A percentile compares a stretch with the other conserved stretches of the same genome.
Evolutionary conservation across 1,140 invertebrate species (phyloP).

Genomic region (Calephelis virginiensis): DNA sequence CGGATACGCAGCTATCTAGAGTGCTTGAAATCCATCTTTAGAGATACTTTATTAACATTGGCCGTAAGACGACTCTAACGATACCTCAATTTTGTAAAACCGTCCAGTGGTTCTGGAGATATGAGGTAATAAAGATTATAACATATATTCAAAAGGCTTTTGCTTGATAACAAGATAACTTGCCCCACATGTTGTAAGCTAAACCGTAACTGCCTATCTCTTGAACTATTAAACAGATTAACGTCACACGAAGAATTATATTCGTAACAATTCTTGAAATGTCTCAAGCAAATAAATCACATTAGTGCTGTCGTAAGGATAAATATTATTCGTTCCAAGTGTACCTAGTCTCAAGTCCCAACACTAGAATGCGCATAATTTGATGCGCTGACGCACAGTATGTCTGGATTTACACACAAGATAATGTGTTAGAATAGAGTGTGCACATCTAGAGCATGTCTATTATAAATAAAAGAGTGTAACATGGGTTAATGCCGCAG

Average conservation of each 20-base stretch:
- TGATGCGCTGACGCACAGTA: slow-evolving; percentile 9
- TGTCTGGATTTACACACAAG: background rate
- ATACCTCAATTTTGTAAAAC: too few species aligned
- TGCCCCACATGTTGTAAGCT: background rate
- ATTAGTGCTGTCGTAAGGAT: slow-evolving; percentile 29
- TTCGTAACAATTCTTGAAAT: slow-evolving; percentile 18
- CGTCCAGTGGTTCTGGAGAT: too few species aligned
- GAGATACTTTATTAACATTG: too few species aligned
- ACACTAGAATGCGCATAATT: slow-evolving; percentile 9
- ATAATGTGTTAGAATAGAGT: background rate
- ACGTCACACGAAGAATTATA: slow-evolving; percentile 28
- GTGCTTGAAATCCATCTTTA: too few species aligned
- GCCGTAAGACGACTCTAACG: too few species aligned
- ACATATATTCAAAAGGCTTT: too few species aligned
- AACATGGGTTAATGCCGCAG: too few species aligned
- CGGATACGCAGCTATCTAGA: too few species aligned
- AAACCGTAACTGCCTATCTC: slow-evolving; percentile 13
- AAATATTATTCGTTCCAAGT: slow-evolving; percentile 22
- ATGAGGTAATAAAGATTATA: too few species aligned
- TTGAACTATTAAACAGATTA: slow-evolving; percentile 27
- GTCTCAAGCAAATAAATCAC: slow-evolving; percentile 31
- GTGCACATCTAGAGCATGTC: background rate
- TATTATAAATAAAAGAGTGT: background rate
- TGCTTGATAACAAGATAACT: too few species aligned
- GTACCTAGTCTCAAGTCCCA: background rate